phyloP scores from a whole-genome alignment of 2,113 vertebrate species.

The Ovibos moschatus region DNA sequence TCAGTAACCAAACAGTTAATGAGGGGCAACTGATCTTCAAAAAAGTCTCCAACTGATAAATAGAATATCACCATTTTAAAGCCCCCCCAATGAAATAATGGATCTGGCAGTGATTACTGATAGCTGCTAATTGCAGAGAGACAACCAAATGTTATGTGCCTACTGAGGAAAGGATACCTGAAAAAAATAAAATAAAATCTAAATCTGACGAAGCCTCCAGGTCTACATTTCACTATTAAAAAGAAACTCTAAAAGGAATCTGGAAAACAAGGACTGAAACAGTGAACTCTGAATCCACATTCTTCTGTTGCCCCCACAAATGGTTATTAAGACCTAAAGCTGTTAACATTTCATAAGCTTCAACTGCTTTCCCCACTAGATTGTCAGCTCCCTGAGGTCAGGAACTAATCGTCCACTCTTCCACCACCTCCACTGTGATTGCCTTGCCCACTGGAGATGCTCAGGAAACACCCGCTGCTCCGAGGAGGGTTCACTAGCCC shows the following conservation, averaged over 20 bases:
- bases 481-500: not conserved
- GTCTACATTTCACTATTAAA: not conserved
- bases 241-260: not conserved
- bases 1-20: not conserved
- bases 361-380: not conserved
- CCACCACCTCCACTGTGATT: fast-evolving
- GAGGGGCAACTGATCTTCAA: not conserved
- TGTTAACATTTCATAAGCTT: not conserved
- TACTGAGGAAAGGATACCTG: not conserved
- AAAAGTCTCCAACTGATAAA: slow-evolving; percentile 10
- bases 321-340: not conserved
- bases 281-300: not conserved
- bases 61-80: not conserved
- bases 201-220: not conserved
- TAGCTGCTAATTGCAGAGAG: not conserved
- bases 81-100: not conserved
- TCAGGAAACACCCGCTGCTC: not conserved
- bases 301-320: not conserved
- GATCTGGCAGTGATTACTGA: not conserved
- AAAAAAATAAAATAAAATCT: not conserved
- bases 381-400: not conserved
- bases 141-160: not conserved
- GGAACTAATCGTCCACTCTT: not conserved
- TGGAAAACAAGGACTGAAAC: not conserved
- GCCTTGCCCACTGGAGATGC: not conserved